Evolutionary conservation across 1,140 invertebrate species (phyloP).

Genomic region (Ceratina australensis): DNA sequence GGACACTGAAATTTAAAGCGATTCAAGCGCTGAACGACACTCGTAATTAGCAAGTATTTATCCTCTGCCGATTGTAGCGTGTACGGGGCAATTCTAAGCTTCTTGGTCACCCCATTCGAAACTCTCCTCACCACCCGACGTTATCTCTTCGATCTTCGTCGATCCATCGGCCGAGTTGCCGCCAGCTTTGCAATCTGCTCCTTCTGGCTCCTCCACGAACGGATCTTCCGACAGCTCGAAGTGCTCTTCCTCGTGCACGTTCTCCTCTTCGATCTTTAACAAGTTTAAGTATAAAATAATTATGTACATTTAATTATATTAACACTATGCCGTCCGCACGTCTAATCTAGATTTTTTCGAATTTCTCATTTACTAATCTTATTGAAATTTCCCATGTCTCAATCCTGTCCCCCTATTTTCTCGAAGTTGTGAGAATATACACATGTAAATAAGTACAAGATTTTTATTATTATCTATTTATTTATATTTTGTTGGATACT

Average conservation of each 20-base stretch:
- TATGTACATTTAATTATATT: too few species aligned
- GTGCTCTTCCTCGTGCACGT: constrained; percentile 53
- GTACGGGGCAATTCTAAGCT: constrained; percentile 40
- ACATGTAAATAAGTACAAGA: too few species aligned
- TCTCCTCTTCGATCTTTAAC: constrained; percentile 67
- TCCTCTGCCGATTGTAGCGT: background rate
- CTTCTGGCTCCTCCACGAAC: constrained; percentile 63
- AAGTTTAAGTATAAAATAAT: too few species aligned
- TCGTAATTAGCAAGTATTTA: constrained; percentile 10
- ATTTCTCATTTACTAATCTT: too few species aligned
- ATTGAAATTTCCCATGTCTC: too few species aligned
- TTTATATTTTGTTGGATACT: too few species aligned
- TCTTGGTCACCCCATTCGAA: constrained; percentile 61
- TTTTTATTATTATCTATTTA: too few species aligned
- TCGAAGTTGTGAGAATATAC: too few species aligned
- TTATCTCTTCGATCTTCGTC: constrained; percentile 54
- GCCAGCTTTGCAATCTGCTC: constrained; percentile 26
- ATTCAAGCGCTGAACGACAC: background rate
- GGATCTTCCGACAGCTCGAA: constrained; percentile 52
- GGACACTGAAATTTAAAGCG: background rate
- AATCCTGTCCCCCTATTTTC: too few species aligned
- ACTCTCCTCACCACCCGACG: constrained; percentile 51
- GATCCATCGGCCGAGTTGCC: constrained; percentile 25
- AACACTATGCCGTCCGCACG: too few species aligned
- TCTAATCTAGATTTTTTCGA: too few species aligned